A percentile compares a stretch with the other conserved stretches of the same genome.
Conservation (phyloP, 2,888 invertebrate species). For the Sycophila texana region DNA sequence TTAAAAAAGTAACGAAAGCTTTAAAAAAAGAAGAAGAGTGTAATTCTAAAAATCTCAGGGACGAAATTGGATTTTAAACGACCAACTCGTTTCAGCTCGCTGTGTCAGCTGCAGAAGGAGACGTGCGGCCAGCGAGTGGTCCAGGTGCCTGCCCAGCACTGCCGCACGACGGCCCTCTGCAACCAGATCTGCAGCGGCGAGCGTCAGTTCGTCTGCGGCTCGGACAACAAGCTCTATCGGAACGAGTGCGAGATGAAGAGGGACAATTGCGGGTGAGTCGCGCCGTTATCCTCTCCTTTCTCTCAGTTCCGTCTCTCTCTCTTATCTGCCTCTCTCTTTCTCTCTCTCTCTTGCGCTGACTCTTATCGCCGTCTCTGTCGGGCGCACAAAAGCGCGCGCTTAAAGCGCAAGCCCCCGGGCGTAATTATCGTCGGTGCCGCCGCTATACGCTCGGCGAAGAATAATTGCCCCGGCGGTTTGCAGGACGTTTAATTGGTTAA, state of each 20-base stretch:
- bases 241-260: constrained; percentile 94
- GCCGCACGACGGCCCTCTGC: constrained; percentile 90
- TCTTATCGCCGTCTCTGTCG: neutral
- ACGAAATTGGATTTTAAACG: no score
- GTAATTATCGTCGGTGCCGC: no score
- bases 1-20: no score
- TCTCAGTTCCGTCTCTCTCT: no score
- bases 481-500: no score
- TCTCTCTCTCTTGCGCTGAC: neutral
- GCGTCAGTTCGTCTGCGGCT: constrained; percentile 91
- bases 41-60: no score
- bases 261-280: constrained; percentile 88
- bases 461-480: no score
- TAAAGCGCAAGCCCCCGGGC: no score
- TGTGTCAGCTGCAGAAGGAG: constrained; percentile 88
- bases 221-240: constrained; percentile 92
- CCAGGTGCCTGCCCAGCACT: constrained; percentile 87
- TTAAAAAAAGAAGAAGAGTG: no score
- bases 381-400: no score
- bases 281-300: neutral
- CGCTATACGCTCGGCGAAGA: no score
- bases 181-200: constrained; percentile 84
- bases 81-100: constrained; percentile 78
- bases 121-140: constrained; percentile 93
- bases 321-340: neutral